These are phyloP conservation scores for Melieria picta DNA, from an alignment of 2,888 invertebrate species.

Conservation along the genomic window DNA sequence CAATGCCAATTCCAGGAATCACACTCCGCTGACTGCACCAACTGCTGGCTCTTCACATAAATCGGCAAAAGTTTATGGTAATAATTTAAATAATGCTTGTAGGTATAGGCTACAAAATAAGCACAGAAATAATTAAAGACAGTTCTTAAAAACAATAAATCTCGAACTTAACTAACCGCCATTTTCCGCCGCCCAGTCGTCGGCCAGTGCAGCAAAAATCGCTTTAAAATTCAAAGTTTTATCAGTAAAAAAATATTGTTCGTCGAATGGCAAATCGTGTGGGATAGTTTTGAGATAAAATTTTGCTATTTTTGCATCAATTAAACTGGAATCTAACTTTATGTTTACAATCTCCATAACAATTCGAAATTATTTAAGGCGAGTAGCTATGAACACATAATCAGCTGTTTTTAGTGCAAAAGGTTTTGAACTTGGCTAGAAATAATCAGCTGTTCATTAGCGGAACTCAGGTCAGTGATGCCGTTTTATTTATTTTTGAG, in stretches of 20 bases:
- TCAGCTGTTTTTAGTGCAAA: too few species aligned
- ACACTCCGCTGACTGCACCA: neutral
- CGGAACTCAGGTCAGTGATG: too few species aligned
- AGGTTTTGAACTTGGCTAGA: too few species aligned
- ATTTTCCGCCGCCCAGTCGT: neutral
- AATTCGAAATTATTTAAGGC: too few species aligned
- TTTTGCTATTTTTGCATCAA: conserved; percentile 31
- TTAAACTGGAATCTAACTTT: conserved; percentile 18
- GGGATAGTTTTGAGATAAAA: conserved; percentile 28
- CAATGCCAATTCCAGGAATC: conserved; percentile 18
- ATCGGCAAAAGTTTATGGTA: conserved; percentile 34
- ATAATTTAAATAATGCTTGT: conserved; percentile 36
- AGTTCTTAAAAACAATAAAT: too few species aligned
- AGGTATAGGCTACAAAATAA: conserved; percentile 36
- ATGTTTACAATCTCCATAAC: too few species aligned
- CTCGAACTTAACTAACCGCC: conserved; percentile 15
- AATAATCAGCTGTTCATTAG: too few species aligned
- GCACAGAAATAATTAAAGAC: too few species aligned
- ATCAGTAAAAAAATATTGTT: conserved; percentile 32
- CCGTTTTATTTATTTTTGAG: too few species aligned
- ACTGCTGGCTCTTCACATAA: conserved; percentile 24
- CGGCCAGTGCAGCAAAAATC: conserved; percentile 26
- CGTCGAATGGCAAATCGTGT: neutral
- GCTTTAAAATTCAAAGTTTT: conserved; percentile 30
- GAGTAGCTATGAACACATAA: too few species aligned